phyloP scores from a whole-genome alignment of 2,797 vertebrate species.

The Poeciliopsis infans region DNA sequence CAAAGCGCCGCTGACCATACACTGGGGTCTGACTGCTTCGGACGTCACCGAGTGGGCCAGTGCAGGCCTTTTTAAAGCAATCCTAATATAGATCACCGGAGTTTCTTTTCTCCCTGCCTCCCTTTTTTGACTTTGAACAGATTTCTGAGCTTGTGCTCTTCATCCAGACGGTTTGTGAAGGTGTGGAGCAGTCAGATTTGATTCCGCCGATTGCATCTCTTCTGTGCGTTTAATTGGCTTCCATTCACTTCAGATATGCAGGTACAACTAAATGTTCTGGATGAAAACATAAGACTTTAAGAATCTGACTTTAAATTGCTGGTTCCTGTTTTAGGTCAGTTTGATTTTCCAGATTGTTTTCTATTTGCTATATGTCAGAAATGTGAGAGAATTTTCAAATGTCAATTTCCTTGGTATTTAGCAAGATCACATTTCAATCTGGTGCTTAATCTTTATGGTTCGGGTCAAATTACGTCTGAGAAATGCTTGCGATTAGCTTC shows the following conservation, averaged over 20 bases:
- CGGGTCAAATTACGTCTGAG: not conserved
- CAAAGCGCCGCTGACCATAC: conserved; percentile 72
- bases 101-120: conserved; percentile 46
- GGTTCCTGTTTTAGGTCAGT: not conserved
- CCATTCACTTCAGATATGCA: not conserved
- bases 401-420: not conserved
- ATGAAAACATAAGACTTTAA: not conserved
- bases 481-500: too few relatives aligned
- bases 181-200: not conserved
- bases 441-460: not conserved
- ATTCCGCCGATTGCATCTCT: not conserved
- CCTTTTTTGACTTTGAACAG: conserved; percentile 15
- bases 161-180: not conserved
- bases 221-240: not conserved
- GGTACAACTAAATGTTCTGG: not conserved
- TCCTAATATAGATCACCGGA: conserved; percentile 70
- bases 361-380: not conserved
- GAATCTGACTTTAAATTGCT: not conserved
- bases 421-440: not conserved
- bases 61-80: conserved; percentile 71
- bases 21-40: conserved; percentile 74
- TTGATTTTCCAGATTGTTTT: not conserved
- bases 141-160: conserved; percentile 36
- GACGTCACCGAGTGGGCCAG: conserved; percentile 67
- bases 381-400: not conserved